Conservation (phyloP, 2,797 vertebrate genomes). For the Crypturellus tataupa region DNA sequence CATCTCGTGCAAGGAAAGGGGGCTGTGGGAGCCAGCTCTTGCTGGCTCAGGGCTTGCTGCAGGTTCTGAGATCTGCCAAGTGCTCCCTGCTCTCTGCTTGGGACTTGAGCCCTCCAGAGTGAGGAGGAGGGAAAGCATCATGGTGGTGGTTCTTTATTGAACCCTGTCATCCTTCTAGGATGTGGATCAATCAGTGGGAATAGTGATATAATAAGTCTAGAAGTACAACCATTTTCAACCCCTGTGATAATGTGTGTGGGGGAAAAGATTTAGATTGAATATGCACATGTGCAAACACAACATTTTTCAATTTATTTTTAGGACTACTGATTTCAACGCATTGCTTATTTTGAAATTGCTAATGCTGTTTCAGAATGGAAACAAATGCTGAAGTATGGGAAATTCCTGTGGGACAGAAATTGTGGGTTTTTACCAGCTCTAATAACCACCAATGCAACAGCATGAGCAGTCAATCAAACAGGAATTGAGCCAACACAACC, state of each 20-base stretch:
- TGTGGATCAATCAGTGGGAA: background rate
- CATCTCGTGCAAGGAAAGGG: background rate
- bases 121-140: rapidly evolving
- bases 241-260: background rate
- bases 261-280: background rate
- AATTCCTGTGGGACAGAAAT: conserved; percentile 62
- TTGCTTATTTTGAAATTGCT: conserved; percentile 55
- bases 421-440: conserved; percentile 66
- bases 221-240: background rate
- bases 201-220: background rate
- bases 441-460: conserved; percentile 66
- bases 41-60: background rate
- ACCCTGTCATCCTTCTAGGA: background rate
- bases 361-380: conserved; percentile 60
- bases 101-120: background rate
- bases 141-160: background rate
- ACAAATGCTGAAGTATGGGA: conserved; percentile 44
- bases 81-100: background rate
- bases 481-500: conserved; percentile 73
- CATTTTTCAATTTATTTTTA: conserved; percentile 22
- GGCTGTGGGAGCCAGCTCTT: background rate
- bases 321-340: background rate
- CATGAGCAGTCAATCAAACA: conserved; percentile 75
- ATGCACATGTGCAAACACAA: background rate
- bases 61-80: background rate